These are phyloP conservation scores for Argentina silus DNA, from an alignment of 2,797 vertebrate species.

Conservation along the genomic window DNA sequence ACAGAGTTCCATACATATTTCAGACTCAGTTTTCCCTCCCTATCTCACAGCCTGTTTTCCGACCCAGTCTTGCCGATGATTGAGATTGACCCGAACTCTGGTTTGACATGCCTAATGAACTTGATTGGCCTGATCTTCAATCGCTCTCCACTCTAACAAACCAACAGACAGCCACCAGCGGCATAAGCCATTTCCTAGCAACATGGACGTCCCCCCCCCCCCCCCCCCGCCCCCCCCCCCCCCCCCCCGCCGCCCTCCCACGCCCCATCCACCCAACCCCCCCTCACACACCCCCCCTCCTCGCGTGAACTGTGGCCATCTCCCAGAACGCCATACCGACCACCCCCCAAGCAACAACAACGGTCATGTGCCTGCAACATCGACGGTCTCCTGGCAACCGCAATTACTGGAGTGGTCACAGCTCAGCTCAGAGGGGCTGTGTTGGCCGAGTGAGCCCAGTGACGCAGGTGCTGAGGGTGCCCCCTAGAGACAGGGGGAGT, in stretches of 20 bases:
- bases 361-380: constrained; percentile 67
- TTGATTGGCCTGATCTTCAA: constrained; percentile 6
- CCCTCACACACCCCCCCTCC: constrained; percentile 29
- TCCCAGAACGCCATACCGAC: constrained; percentile 45
- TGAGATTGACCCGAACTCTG: neutral
- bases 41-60: neutral
- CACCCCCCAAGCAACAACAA: constrained; percentile 63
- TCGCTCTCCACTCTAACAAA: constrained; percentile 15
- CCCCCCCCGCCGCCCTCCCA: constrained; percentile 21
- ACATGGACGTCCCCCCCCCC: constrained; percentile 39
- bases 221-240: constrained; percentile 38
- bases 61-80: constrained; percentile 8
- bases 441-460: constrained; percentile 44
- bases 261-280: constrained; percentile 39
- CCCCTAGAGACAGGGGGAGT: constrained; percentile 68
- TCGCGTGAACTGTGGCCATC: constrained; percentile 43
- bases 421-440: constrained; percentile 37
- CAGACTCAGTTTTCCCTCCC: neutral
- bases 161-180: constrained; percentile 29
- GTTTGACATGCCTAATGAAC: neutral
- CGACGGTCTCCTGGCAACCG: constrained; percentile 67
- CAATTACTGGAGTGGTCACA: constrained; percentile 60
- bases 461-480: constrained; percentile 69
- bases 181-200: constrained; percentile 46
- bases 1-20: neutral